Evolutionary conservation across 2,113 vertebrate genomes (phyloP).

Genomic region (Tapirus terrestris): DNA sequence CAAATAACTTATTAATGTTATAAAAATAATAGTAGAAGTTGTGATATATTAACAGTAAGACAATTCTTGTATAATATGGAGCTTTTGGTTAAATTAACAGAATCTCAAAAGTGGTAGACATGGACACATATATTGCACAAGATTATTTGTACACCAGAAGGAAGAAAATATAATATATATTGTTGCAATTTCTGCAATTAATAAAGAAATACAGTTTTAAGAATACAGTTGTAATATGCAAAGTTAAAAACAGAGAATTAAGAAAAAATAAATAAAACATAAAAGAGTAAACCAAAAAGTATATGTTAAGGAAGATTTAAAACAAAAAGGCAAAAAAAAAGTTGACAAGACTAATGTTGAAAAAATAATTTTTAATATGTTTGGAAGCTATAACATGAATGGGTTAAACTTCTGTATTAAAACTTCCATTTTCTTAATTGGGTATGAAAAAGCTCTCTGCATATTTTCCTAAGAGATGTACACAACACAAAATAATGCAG

Average conservation of each 20-base stretch:
- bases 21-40: background rate
- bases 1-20: background rate
- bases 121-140: background rate
- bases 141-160: background rate
- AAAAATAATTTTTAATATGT: background rate
- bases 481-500: background rate
- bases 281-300: background rate
- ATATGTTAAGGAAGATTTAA: background rate
- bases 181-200: background rate
- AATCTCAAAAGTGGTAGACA: background rate
- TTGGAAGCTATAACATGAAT: background rate
- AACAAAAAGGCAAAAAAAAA: background rate
- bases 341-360: background rate
- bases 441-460: background rate
- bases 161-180: background rate
- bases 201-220: background rate
- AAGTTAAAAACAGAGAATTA: background rate
- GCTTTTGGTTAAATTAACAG: background rate
- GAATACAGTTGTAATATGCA: background rate
- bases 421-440: background rate
- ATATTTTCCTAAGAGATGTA: background rate
- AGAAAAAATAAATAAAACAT: background rate
- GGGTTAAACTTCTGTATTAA: background rate
- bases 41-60: background rate
- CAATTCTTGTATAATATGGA: background rate